A percentile compares a stretch with the other conserved stretches of the same genome.
Evolutionary conservation across 1,140 invertebrate genomes (phyloP).

Genomic region (Drosophila tani): DNA sequence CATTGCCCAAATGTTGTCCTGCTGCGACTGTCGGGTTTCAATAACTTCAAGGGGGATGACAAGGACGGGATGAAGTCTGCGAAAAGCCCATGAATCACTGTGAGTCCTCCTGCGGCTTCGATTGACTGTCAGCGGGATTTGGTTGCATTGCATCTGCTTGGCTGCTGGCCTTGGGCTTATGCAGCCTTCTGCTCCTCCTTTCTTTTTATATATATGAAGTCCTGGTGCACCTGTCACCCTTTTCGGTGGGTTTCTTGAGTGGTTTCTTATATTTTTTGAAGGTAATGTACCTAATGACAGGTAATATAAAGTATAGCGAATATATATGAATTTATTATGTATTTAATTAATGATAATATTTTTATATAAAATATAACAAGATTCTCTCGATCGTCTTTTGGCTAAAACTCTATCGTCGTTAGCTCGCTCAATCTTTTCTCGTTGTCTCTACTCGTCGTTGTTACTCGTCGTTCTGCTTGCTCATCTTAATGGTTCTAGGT

Average conservation of each 20-base stretch:
- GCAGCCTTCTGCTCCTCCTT: background rate
- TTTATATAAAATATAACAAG: too few species aligned
- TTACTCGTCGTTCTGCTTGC: background rate
- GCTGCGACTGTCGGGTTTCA: constrained; percentile 36
- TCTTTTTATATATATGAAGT: constrained; percentile 12
- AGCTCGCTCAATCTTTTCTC: background rate
- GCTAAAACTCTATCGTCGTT: too few species aligned
- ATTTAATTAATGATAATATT: too few species aligned
- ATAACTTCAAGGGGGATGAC: constrained; percentile 28
- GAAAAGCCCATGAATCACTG: constrained; percentile 49
- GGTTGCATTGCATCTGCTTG: constrained; percentile 45
- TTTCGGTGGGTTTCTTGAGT: background rate
- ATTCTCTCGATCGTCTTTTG: too few species aligned
- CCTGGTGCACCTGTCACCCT: background rate
- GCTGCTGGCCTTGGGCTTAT: constrained; percentile 7
- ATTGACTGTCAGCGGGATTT: constrained; percentile 66
- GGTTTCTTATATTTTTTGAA: constrained; percentile 1
- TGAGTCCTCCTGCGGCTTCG: constrained; percentile 46
- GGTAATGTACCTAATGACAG: too few species aligned
- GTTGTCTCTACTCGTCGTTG: background rate
- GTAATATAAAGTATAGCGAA: too few species aligned
- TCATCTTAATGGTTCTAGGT: background rate
- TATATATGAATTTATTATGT: too few species aligned
- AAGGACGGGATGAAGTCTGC: constrained; percentile 1
- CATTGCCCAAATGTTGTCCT: constrained; percentile 35